Evolutionary conservation across 2,888 invertebrate genomes (phyloP), one percentile per base, ranked within the genome.

Genomic region (Agapetus fuscipes): DNA sequence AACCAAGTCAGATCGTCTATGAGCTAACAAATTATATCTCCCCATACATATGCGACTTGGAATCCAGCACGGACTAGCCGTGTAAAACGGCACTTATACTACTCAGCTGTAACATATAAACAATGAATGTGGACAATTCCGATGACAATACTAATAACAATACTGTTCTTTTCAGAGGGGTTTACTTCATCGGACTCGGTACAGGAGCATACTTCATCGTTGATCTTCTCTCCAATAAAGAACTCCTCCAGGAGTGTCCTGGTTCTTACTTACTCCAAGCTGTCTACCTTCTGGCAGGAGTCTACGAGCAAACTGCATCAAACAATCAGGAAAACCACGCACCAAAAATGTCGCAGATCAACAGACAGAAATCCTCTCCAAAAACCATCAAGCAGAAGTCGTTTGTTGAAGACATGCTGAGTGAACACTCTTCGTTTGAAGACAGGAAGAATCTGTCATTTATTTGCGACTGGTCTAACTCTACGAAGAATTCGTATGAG

Each of bases 131-230:
- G n/a, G n/a, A n/a, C n/a, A n/a, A n/a, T n/a, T n/a, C n/a, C n/a
- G n/a, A n/a, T n/a, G n/a, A n/a, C n/a, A n/a, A n/a, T n/a, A n/a
- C n/a, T n/a, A n/a, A n/a, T n/a, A n/a, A n/a, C n/a, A n/a, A n/a
- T n/a, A n/a, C n/a, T 17, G 6, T 41, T 38, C 32, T 43, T 60
- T 56, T 43, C 48, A 75, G 73, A 41, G 61, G 62, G 20, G 62
- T 79, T 30, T 69, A 67, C 58, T 54, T 75, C 1, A 65, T 68
- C 43, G 82, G 82, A 2, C 78, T 79, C 54, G 80, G 79, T 12
- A 78, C 76, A 7, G 82, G 81, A 10, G 79, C 71, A 2, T 78
- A 80, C 52, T 59, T 81, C 13, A 65, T 70, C 1, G 66, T 70
- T 6, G 64, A 63, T 53, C 53, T 80, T 46, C 59, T 80, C 34